These are phyloP conservation scores for Python bivittatus DNA, from an alignment of 2,113 vertebrate genomes.

Conservation along the genomic window DNA sequence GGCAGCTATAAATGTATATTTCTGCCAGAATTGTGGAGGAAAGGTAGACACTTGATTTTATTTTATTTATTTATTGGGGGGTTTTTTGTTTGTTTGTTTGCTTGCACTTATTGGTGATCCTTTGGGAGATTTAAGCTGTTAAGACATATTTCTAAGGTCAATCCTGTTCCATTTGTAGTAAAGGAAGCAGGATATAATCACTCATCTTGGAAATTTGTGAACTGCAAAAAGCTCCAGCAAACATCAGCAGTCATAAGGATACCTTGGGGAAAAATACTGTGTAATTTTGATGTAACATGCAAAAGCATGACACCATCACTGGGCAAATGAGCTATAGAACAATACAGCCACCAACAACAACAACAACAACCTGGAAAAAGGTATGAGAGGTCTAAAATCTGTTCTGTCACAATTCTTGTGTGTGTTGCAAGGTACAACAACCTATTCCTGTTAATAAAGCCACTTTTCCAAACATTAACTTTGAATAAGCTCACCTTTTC, in stretches of 20 bases:
- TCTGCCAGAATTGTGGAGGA: not conserved
- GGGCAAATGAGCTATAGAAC: not conserved
- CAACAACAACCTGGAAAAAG: not conserved
- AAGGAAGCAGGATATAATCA: not conserved
- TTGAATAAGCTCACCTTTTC: not conserved
- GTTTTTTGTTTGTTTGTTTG: not conserved
- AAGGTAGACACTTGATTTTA: not conserved
- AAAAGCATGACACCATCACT: not conserved
- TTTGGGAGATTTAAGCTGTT: not conserved
- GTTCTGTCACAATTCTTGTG: not conserved
- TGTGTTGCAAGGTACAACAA: not conserved
- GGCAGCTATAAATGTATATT: not conserved
- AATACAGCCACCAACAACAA: not conserved
- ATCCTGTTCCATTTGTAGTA: not conserved
- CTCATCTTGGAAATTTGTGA: not conserved
- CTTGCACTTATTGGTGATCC: not conserved
- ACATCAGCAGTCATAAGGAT: not conserved
- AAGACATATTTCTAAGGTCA: not conserved
- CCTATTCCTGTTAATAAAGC: not conserved
- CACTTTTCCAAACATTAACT: slow-evolving; percentile 22
- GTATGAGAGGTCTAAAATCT: not conserved
- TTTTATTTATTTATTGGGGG: too few relatives aligned
- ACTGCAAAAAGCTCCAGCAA: not conserved
- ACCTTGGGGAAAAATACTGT: not conserved
- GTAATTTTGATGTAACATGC: not conserved